Conservation (phyloP, 2,113 vertebrate species). For the cattle (Bos taurus) region ARS-UCD2.0 NC_037350.1:38064501-38065000, state of each 20-base stretch:
- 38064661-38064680: neutral
- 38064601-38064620: neutral
- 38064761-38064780: neutral
- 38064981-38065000: neutral
- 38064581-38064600: rapidly evolving
- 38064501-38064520: neutral
- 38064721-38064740: neutral
- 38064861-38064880: neutral
- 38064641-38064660: neutral
- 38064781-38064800: neutral
- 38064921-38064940: neutral
- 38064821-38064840: neutral
- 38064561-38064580: neutral
- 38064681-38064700: neutral
- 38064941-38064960: neutral
- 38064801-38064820: neutral
- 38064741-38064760: neutral
- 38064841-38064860: neutral
- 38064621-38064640: neutral
- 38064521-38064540: neutral
- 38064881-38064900: neutral
- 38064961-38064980: neutral
- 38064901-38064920: neutral
- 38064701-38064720: neutral
- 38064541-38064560: neutral